A percentile compares a stretch with the other conserved stretches of the same genome.
Conservation (phyloP, 2,797 vertebrate species). For the Myotis planiceps region DNA sequence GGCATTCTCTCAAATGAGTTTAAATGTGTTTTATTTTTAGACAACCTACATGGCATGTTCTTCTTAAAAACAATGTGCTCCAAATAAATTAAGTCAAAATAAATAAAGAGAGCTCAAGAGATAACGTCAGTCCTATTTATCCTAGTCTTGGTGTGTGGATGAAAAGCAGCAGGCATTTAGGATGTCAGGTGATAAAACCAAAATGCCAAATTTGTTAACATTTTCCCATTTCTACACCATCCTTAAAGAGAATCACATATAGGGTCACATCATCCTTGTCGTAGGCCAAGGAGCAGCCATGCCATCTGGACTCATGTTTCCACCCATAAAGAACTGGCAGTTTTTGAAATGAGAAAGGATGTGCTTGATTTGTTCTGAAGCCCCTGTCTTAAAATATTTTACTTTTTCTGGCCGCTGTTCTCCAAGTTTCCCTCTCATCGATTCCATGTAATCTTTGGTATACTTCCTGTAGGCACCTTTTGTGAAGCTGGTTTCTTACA, state of each 20-base stretch:
- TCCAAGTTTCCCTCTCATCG: not conserved
- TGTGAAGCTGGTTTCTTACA: not conserved
- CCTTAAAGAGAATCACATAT: constrained; percentile 86
- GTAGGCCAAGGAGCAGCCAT: constrained; percentile 92
- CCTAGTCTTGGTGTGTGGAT: constrained; percentile 78
- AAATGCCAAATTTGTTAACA: not conserved
- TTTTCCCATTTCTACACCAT: constrained; percentile 87
- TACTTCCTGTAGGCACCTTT: not conserved
- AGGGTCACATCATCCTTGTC: constrained; percentile 90
- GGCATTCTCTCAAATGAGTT: constrained; percentile 83
- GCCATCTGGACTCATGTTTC: constrained; percentile 92
- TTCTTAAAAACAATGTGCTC: constrained; percentile 87
- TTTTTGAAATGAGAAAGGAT: not conserved
- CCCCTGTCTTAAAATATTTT: not conserved
- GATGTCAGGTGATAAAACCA: not conserved
- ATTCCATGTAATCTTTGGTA: not conserved
- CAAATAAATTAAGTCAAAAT: constrained; percentile 87
- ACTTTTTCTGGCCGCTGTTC: not conserved
- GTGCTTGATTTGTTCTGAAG: not conserved
- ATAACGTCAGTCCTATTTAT: constrained; percentile 88
- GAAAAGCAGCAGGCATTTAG: not conserved
- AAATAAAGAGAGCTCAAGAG: constrained; percentile 89
- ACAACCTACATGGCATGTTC: constrained; percentile 89
- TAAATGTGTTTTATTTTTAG: constrained; percentile 90
- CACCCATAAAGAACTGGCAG: constrained; percentile 92